These are phyloP conservation scores for Exaiptasia diaphana DNA, from an alignment of 64 coral and sea anemone genomes.

Conservation along the genomic window DNA sequence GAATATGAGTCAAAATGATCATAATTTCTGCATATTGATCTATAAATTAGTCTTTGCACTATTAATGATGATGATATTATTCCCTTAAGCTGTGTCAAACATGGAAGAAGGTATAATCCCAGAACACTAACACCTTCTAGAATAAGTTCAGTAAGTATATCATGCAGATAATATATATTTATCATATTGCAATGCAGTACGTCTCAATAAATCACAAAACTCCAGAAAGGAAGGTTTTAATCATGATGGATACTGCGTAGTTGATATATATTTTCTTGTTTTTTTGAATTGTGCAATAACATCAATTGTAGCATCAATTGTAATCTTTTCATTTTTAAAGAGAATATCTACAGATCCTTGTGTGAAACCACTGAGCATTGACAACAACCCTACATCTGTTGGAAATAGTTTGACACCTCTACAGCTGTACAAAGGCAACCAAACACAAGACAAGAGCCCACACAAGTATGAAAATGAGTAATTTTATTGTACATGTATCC, in stretches of 20 bases:
- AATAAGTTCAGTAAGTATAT: not conserved
- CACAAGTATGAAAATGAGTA: no score
- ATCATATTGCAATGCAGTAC: not conserved
- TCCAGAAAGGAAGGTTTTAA: not conserved
- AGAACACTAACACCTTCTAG: not conserved
- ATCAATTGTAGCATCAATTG: not conserved
- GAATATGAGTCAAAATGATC: no score
- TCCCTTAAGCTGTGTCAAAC: slow-evolving; percentile 24
- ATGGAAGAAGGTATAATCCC: not conserved
- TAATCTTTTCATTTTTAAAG: no score
- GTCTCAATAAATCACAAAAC: not conserved
- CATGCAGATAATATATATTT: not conserved
- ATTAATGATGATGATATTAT: no score
- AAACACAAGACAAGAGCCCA: not conserved
- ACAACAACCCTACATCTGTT: not conserved
- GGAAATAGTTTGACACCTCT: not conserved
- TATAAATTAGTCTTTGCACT: no score
- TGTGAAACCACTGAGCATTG: not conserved
- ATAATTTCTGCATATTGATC: no score
- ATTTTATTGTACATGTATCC: no score
- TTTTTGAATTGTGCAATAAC: not conserved
- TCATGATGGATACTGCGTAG: not conserved
- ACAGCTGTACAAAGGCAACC: not conserved
- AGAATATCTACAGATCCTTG: no score
- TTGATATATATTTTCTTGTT: not conserved